Percentiles rank a stretch among this genome's conserved stretches.
Evolutionary conservation across 2,113 vertebrate species (phyloP).

Genomic region (Zosterops pallidus): DNA sequence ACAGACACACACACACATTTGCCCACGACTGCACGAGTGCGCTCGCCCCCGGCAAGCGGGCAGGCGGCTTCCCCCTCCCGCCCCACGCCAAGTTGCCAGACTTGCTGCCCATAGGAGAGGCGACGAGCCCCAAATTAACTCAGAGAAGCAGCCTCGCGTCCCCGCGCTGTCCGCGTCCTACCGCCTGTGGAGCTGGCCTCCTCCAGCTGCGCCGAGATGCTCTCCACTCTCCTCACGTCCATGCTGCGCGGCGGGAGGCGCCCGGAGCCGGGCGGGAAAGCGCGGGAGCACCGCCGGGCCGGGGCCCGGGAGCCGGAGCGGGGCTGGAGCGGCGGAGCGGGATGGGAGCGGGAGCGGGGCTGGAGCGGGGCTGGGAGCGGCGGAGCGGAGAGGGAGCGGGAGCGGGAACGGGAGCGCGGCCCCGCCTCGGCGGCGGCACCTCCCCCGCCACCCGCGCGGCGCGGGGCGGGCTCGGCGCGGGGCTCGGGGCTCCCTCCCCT

Average conservation of each 20-base stretch:
- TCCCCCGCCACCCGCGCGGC: too few relatives aligned
- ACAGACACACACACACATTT: background rate
- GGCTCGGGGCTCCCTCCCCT: background rate
- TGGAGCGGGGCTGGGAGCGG: background rate
- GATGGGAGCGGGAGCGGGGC: background rate
- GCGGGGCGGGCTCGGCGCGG: too few relatives aligned
- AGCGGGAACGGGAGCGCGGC: background rate
- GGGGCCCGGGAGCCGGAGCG: background rate
- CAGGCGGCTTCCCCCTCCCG: background rate
- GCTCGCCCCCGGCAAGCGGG: background rate
- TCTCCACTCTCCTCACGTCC: slow-evolving; percentile 81
- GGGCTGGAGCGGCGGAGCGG: background rate
- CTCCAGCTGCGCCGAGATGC: slow-evolving; percentile 85
- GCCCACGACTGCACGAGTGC: background rate
- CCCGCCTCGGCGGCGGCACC: background rate
- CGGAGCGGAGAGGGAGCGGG: background rate
- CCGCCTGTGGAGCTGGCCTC: slow-evolving; percentile 83
- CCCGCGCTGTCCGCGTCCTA: slow-evolving; percentile 71
- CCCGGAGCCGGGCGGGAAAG: background rate
- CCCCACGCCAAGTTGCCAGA: background rate
- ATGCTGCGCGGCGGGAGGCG: slow-evolving; percentile 62
- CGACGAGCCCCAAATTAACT: background rate
- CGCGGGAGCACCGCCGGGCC: background rate
- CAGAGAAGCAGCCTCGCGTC: background rate
- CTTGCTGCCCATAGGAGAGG: background rate